Conservation (phyloP, 2,888 invertebrate species). For the Mythimna vitellina region DNA sequence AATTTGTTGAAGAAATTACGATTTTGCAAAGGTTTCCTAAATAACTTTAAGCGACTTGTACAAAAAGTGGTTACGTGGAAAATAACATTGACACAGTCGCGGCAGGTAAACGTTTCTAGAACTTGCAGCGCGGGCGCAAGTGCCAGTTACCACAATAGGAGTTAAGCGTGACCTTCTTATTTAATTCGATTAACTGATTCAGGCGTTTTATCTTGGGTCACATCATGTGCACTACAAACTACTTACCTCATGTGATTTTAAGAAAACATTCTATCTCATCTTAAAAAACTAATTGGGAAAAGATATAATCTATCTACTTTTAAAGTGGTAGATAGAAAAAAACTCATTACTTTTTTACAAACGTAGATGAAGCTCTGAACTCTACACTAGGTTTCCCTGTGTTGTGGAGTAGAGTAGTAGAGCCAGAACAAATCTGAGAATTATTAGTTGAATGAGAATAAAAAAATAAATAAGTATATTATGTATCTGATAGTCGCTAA, state of each 20-base stretch:
- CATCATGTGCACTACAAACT: conserved; percentile 2
- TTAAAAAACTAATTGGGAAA: neutral
- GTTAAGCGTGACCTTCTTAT: conserved; percentile 51
- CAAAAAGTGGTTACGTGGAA: conserved; percentile 67
- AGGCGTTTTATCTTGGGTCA: conserved; percentile 18
- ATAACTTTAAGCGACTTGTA: conserved; percentile 63
- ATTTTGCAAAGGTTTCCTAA: conserved; percentile 69
- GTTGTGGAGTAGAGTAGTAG: too few species aligned
- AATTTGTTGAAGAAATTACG: conserved; percentile 69
- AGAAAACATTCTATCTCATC: neutral
- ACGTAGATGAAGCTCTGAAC: too few species aligned
- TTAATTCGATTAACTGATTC: conserved; percentile 39
- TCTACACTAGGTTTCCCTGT: too few species aligned
- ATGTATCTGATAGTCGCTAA: neutral
- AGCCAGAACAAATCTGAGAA: neutral
- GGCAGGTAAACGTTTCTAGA: conserved; percentile 39
- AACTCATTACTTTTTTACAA: too few species aligned
- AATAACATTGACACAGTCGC: conserved; percentile 48
- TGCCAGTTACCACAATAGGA: conserved; percentile 45
- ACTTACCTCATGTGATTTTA: conserved; percentile 2
- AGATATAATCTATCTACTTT: too few species aligned
- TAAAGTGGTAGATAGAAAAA: too few species aligned
- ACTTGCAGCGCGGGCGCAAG: conserved; percentile 19
- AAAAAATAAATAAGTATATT: neutral
- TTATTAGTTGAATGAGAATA: neutral